phyloP scores from a whole-genome alignment of 2,888 invertebrate genomes.

The Dasysyrphus albostriatus region DNA sequence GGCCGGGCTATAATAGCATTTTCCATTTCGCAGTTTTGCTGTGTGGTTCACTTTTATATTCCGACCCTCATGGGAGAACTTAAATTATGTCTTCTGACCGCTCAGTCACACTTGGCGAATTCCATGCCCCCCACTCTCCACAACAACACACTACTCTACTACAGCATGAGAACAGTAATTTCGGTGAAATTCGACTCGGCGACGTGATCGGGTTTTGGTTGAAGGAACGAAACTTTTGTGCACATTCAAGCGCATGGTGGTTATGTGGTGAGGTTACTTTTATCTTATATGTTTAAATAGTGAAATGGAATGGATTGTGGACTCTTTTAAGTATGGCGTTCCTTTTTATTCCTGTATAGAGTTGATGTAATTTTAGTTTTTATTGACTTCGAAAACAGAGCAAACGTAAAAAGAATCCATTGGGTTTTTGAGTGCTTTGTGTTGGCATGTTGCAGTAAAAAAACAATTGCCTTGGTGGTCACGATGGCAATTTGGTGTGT shows the following conservation, averaged over 20 bases:
- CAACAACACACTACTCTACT: neutral
- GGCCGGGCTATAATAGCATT: conserved; percentile 43
- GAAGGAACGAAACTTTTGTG: conserved; percentile 59
- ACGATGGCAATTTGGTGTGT: conserved; percentile 43
- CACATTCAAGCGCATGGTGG: conserved; percentile 36
- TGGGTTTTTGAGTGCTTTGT: conserved; percentile 60
- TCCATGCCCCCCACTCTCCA: neutral
- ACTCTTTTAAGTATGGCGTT: conserved; percentile 27
- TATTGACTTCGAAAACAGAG: conserved; percentile 63
- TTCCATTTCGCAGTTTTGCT: conserved; percentile 63
- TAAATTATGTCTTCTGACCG: conserved; percentile 71
- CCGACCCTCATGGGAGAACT: conserved; percentile 49
- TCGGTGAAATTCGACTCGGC: conserved; percentile 50
- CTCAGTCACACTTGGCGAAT: conserved; percentile 65
- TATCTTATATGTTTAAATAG: conserved; percentile 61
- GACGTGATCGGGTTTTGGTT: conserved; percentile 74
- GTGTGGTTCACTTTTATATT: conserved; percentile 64
- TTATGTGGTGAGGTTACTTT: conserved; percentile 39
- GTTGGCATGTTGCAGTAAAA: conserved; percentile 49
- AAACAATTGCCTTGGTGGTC: conserved; percentile 53
- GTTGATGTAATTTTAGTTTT: conserved; percentile 62
- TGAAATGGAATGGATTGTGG: conserved; percentile 36
- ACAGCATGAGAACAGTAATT: conserved; percentile 36
- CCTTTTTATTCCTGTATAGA: conserved; percentile 1
- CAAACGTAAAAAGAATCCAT: conserved; percentile 52